Percentiles rank a stretch among this genome's conserved stretches.
phyloP scores from a whole-genome alignment of 2,888 invertebrate genomes.

The Drosophila yooni region DNA sequence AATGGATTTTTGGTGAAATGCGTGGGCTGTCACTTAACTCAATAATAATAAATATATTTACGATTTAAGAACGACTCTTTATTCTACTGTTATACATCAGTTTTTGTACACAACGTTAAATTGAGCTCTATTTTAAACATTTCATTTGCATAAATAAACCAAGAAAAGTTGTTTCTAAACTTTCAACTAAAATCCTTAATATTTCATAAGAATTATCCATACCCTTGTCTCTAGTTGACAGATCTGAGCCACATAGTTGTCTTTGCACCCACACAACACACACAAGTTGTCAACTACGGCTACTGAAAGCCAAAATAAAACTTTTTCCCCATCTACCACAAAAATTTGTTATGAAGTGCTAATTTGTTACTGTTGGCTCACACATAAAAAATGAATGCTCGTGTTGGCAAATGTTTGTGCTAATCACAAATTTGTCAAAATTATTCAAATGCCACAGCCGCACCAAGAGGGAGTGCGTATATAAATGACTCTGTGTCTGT shows the following conservation, averaged over 20 bases:
- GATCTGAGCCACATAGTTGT: slow-evolving; percentile 19
- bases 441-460: slow-evolving; percentile 66
- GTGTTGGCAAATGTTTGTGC: slow-evolving; percentile 63
- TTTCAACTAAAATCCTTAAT: background rate
- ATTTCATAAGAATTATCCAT: background rate
- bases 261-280: slow-evolving; percentile 1
- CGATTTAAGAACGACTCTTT: background rate
- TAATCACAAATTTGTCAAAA: slow-evolving; percentile 78
- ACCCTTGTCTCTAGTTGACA: slow-evolving; percentile 8
- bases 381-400: slow-evolving; percentile 59
- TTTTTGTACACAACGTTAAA: background rate
- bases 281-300: slow-evolving; percentile 8
- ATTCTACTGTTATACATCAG: background rate
- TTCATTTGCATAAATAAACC: background rate
- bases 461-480: slow-evolving; percentile 8
- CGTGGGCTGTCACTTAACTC: background rate
- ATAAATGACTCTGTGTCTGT: background rate
- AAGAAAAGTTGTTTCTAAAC: background rate
- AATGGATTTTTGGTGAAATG: background rate
- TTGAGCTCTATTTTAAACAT: background rate
- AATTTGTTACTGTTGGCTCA: slow-evolving; percentile 52
- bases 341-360: slow-evolving; percentile 66
- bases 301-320: slow-evolving; percentile 24
- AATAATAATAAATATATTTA: background rate
- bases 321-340: slow-evolving; percentile 31